phyloP scores from a whole-genome alignment of 2,888 invertebrate genomes.

The Graphium colonna region DNA sequence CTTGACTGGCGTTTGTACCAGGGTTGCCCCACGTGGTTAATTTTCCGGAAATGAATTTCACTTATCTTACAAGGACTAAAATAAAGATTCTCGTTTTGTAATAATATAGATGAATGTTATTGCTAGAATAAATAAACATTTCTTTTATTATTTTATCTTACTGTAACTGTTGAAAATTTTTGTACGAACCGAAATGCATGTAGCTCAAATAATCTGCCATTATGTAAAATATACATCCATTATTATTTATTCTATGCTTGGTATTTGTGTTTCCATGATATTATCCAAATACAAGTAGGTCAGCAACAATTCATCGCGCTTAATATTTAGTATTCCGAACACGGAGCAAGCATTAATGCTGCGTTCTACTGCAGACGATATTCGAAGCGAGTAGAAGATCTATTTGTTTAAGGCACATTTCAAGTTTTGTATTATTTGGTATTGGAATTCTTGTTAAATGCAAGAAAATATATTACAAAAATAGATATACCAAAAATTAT shows the following conservation, averaged over 20 bases:
- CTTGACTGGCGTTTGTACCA: conserved; percentile 51
- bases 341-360: conserved; percentile 8
- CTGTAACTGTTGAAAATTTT: too few species aligned
- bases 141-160: too few species aligned
- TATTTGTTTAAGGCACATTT: not conserved
- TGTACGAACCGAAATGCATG: too few species aligned
- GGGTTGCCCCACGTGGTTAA: conserved; percentile 44
- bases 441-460: too few species aligned
- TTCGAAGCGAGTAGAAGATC: not conserved
- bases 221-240: not conserved
- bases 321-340: conserved; percentile 11
- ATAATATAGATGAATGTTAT: too few species aligned
- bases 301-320: conserved; percentile 6
- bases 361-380: conserved; percentile 8
- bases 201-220: too few species aligned
- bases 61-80: not conserved
- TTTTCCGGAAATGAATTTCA: not conserved
- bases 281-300: conserved; percentile 6
- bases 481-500: too few species aligned
- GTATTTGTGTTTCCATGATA: not conserved
- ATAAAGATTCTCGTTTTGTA: too few species aligned
- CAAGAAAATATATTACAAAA: too few species aligned
- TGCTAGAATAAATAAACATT: too few species aligned
- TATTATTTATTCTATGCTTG: not conserved
- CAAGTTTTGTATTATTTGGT: too few species aligned